Evolutionary conservation across 2,113 vertebrate genomes (phyloP).

Genomic region (Corvus moneduloides): DNA sequence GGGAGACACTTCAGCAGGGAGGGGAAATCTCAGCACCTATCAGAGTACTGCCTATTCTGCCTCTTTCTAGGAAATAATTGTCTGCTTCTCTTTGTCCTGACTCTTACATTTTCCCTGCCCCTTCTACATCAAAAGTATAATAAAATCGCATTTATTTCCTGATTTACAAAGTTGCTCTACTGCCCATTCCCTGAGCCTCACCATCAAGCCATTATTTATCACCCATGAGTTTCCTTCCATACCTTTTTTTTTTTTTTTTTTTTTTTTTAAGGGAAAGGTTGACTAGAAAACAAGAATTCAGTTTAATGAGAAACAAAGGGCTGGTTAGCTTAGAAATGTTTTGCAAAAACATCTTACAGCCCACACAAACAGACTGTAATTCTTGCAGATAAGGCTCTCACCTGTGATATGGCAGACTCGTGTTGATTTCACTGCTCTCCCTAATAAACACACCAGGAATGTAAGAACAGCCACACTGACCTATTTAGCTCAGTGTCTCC

Average conservation of each 20-base stretch:
- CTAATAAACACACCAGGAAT: neutral
- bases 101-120: neutral
- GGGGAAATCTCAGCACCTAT: neutral
- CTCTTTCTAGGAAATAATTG: neutral
- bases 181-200: neutral
- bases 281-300: neutral
- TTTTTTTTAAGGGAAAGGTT: neutral
- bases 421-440: neutral
- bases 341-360: neutral
- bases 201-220: neutral
- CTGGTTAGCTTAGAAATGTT: neutral
- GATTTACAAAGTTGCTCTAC: neutral
- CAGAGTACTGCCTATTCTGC: neutral
- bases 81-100: neutral
- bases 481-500: neutral
- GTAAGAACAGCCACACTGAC: neutral
- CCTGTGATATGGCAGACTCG: rapidly evolving
- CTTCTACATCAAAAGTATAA: neutral
- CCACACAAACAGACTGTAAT: neutral
- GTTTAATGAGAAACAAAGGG: neutral
- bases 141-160: neutral
- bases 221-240: neutral
- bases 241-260: neutral
- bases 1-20: neutral
- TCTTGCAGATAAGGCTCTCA: neutral